Percentiles rank a stretch among this genome's conserved stretches.
phyloP scores from a whole-genome alignment of 2,797 vertebrate species.

The Callimico goeldii region DNA sequence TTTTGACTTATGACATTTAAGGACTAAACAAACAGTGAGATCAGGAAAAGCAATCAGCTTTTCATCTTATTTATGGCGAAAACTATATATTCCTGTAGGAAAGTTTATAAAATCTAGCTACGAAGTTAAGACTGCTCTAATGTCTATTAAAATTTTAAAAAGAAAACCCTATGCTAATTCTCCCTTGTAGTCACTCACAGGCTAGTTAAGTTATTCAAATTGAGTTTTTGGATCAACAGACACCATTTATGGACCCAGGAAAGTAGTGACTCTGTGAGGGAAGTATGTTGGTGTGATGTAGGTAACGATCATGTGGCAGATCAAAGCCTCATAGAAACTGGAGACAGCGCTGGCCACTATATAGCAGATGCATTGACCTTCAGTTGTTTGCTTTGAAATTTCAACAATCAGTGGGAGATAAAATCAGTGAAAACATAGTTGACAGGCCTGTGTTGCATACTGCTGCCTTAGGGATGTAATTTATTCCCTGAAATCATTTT shows the following conservation, averaged over 20 bases:
- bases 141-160: background rate
- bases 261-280: background rate
- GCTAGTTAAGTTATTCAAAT: background rate
- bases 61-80: background rate
- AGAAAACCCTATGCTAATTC: background rate
- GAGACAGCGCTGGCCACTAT: background rate
- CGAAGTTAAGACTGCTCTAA: background rate
- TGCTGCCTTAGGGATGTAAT: background rate
- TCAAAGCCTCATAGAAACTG: background rate
- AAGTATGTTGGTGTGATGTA: background rate
- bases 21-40: background rate
- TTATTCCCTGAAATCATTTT: slow-evolving; percentile 57
- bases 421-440: slow-evolving; percentile 39
- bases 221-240: background rate
- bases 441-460: background rate
- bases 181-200: background rate
- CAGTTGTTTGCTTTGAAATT: background rate
- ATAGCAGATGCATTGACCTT: background rate
- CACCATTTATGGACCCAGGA: background rate
- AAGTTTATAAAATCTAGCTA: background rate
- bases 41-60: background rate
- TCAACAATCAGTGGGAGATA: background rate
- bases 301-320: background rate
- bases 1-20: background rate
- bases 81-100: background rate